Evolutionary conservation across 2,797 vertebrate genomes (phyloP).

Genomic region (Eupleurogrammus muticus): DNA sequence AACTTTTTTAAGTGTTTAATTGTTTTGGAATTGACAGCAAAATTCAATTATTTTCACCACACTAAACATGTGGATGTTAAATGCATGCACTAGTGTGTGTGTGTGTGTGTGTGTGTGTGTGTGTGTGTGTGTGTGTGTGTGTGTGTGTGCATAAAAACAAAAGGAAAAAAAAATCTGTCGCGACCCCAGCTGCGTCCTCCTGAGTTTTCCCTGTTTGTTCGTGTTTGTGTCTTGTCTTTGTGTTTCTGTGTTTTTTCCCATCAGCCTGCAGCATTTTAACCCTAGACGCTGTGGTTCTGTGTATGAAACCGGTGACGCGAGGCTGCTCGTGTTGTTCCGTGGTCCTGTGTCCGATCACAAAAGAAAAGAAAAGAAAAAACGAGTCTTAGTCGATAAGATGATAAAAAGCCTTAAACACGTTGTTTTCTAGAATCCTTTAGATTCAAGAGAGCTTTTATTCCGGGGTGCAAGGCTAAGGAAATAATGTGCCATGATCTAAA

Average conservation of each 20-base stretch:
- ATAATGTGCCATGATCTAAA: slow-evolving; percentile 34
- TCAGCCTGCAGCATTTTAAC: no score
- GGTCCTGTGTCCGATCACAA: no score
- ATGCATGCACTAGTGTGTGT: not conserved
- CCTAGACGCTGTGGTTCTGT: no score
- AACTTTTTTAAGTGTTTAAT: not conserved
- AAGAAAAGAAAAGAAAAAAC: not conserved
- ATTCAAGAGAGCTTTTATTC: slow-evolving; percentile 8
- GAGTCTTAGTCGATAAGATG: not conserved
- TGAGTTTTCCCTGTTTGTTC: no score
- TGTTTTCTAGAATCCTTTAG: not conserved
- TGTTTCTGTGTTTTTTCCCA: no score
- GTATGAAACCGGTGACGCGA: no score
- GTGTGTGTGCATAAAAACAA: no score
- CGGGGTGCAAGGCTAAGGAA: slow-evolving; percentile 28
- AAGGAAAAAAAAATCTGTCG: not conserved
- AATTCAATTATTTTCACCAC: not conserved
- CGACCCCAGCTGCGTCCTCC: no score
- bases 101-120: no score
- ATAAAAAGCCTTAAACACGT: slow-evolving; percentile 24
- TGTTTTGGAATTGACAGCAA: not conserved
- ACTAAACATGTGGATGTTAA: not conserved
- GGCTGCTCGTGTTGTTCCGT: no score
- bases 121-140: no score
- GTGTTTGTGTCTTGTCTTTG: no score